phyloP scores from a whole-genome alignment of 2,797 vertebrate species.

The Neosalanx taihuensis region DNA sequence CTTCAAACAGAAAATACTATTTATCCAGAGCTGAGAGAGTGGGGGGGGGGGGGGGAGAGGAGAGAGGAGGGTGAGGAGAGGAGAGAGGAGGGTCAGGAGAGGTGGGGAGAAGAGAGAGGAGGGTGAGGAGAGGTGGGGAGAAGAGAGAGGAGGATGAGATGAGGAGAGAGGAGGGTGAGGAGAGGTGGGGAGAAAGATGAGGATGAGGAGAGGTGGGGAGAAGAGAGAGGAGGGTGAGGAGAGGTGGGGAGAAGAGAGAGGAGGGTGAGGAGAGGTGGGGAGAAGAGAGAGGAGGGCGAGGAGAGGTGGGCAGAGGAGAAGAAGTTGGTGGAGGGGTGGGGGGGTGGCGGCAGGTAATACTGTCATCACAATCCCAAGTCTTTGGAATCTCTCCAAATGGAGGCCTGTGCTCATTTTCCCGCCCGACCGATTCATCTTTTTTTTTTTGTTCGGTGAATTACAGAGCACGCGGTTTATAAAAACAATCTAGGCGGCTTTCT shows the following conservation, averaged over 20 bases:
- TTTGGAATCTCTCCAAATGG: slow-evolving; percentile 40
- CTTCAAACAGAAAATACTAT: slow-evolving; percentile 51
- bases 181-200: no score
- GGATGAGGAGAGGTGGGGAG: neutral
- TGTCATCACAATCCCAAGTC: neutral
- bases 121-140: no score
- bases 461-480: slow-evolving; percentile 7
- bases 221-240: no score
- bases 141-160: no score
- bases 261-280: no score
- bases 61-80: neutral
- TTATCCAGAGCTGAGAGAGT: slow-evolving; percentile 29
- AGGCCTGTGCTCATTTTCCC: slow-evolving; percentile 34
- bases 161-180: no score
- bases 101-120: neutral
- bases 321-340: no score
- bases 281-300: no score
- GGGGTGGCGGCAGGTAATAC: neutral
- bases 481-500: neutral
- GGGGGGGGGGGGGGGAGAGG: neutral
- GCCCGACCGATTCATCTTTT: slow-evolving; percentile 14
- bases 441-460: slow-evolving; percentile 14
- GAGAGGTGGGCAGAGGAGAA: no score
- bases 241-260: no score
- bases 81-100: neutral